These are phyloP conservation scores for Phaethon lepturus DNA, from an alignment of 2,113 vertebrate species.

Conservation along the genomic window DNA sequence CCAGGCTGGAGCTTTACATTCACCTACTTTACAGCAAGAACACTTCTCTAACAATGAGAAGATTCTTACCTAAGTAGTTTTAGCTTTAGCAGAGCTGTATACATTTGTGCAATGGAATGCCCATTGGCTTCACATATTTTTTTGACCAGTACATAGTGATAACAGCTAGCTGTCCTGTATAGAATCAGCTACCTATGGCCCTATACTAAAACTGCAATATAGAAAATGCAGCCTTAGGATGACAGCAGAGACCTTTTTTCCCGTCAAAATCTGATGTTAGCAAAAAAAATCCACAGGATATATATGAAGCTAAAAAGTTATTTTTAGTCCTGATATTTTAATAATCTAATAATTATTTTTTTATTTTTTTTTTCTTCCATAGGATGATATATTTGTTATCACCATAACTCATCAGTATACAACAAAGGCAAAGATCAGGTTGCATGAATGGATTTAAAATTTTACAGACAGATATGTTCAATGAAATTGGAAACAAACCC, in stretches of 20 bases:
- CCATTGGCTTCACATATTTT: accelerated
- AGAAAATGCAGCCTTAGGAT: not conserved
- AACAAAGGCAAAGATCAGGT: not conserved
- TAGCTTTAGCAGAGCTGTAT: not conserved
- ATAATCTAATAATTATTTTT: not conserved
- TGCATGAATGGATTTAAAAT: not conserved
- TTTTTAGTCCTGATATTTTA: not conserved
- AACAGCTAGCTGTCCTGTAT: not conserved
- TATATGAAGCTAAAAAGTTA: not conserved
- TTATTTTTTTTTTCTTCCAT: not conserved
- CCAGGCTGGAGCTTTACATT: not conserved
- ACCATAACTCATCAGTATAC: not conserved
- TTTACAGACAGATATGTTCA: not conserved
- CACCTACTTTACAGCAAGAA: not conserved
- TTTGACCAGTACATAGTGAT: not conserved
- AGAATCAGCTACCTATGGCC: not conserved
- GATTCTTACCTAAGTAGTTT: not conserved
- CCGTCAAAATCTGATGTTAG: not conserved
- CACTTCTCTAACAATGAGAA: accelerated
- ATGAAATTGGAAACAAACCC: not conserved
- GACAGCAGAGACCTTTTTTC: accelerated
- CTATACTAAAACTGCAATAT: not conserved
- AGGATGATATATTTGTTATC: not conserved
- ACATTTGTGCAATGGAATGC: not conserved
- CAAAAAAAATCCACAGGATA: not conserved